phyloP scores from a whole-genome alignment of 1,140 invertebrate species.

The Neomicropteryx cornuta region DNA sequence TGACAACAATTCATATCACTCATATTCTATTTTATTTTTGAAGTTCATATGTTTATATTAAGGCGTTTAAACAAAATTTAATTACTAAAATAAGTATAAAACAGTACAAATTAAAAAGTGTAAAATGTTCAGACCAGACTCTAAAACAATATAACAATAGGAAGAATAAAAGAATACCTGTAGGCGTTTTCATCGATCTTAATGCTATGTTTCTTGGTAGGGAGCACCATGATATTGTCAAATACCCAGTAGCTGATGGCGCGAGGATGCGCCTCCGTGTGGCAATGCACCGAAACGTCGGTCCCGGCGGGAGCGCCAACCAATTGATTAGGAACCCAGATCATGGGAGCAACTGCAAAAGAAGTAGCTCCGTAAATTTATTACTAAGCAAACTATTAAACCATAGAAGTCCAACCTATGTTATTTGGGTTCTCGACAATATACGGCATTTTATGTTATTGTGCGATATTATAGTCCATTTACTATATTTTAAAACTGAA shows the following conservation, averaged over 20 bases:
- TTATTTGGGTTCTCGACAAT: too few species aligned
- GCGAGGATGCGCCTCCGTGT: slow-evolving; percentile 85
- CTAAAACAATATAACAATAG: background rate
- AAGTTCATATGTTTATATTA: too few species aligned
- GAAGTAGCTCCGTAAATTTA: too few species aligned
- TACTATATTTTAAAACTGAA: too few species aligned
- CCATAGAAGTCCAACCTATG: too few species aligned
- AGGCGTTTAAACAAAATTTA: too few species aligned
- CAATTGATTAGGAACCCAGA: slow-evolving; percentile 84
- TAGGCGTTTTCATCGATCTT: slow-evolving; percentile 71
- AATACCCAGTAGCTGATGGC: slow-evolving; percentile 90
- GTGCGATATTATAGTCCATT: too few species aligned
- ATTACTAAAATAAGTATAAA: too few species aligned
- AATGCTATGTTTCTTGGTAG: slow-evolving; percentile 71
- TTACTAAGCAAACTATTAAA: background rate
- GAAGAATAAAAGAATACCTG: slow-evolving; percentile 31
- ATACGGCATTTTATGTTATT: too few species aligned
- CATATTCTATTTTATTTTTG: too few species aligned
- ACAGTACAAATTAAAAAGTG: too few species aligned
- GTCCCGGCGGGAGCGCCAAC: slow-evolving; percentile 79
- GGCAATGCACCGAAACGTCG: slow-evolving; percentile 85
- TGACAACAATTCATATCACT: too few species aligned
- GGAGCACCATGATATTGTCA: slow-evolving; percentile 72
- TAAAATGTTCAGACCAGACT: background rate
- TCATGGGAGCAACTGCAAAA: slow-evolving; percentile 76